Base-by-base conservation (phyloP, 2,113 vertebrate genomes). In the Forbesichthys agassizii region DNA sequence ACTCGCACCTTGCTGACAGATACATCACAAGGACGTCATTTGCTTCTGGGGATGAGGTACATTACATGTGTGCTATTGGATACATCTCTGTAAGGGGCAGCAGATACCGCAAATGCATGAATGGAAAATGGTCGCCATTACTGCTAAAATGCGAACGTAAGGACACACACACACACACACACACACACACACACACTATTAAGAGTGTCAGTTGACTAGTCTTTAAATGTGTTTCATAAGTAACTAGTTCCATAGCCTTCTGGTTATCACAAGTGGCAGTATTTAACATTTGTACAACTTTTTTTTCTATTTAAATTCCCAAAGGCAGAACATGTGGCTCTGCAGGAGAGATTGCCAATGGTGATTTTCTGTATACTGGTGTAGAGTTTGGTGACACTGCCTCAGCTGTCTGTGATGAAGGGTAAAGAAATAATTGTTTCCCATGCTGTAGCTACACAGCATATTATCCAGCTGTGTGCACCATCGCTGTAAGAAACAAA, bases 311-410 rank as follows among this genome's bases (percentile, higher is more conserved):
- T 11, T 52, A n/a, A 13, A 0, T 66, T n/a, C 54, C 64, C 1
- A n/a, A 60, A 79, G 92, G 62, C 11, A 90, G 61, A 42, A 9
- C 7, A 9, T 93, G 92, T 56, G 92, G 92, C 33, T 85, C 89
- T 55, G 88, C 74, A 16, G 91, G 90, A 57, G 88, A 92, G 69
- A 68, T 93, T 18, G 0, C 0, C 0, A 75, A 86, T 2, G 92
- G 92, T 12, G 66, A 20, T 7, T 90, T 88, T n/a, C 8, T 12
- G 0, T 93, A 93, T 11, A 71, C 73, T 0, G 92, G 92, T 9
- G n/a, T 72, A 0, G 58, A 63, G 59, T 92, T 92, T 74, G 92
- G 91, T 59, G 88, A 93, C 72, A 72, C 56, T 0, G 90, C 85
- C 3, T 86, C 64, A 18, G 91, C 74, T 0, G 12, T 72, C 14